phyloP scores from a whole-genome alignment of 2,888 invertebrate species.

The Dendrolimus pini region DNA sequence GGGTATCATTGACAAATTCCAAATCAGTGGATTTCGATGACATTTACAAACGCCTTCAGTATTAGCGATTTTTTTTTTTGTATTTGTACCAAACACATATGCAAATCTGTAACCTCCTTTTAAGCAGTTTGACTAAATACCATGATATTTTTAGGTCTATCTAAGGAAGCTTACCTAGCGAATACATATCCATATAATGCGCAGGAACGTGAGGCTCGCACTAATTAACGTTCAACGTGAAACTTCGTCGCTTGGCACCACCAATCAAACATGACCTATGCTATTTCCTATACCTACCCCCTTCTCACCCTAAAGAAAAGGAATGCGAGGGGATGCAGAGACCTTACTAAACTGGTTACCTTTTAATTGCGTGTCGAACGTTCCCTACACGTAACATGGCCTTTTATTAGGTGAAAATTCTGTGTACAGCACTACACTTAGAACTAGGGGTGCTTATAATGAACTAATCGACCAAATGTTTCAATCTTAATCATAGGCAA shows the following conservation, averaged over 20 bases:
- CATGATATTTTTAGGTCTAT: too few species aligned
- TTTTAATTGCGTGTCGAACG: constrained; percentile 71
- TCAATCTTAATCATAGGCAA: not conserved
- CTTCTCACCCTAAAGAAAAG: constrained; percentile 32
- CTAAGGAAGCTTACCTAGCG: constrained; percentile 29
- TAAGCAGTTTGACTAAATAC: too few species aligned
- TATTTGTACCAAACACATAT: too few species aligned
- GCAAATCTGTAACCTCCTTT: too few species aligned
- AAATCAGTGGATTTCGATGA: too few species aligned
- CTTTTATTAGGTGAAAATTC: constrained; percentile 76
- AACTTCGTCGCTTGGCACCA: constrained; percentile 49
- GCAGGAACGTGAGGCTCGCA: constrained; percentile 65
- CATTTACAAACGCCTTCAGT: too few species aligned
- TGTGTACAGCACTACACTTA: constrained; percentile 57
- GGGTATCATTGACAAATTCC: too few species aligned
- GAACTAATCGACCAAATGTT: not conserved
- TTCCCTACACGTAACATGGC: constrained; percentile 68
- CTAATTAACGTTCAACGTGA: constrained; percentile 74
- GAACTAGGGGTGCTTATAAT: constrained; percentile 15
- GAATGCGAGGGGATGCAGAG: constrained; percentile 37
- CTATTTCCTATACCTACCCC: constrained; percentile 43
- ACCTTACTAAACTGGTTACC: constrained; percentile 49
- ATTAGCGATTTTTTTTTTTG: too few species aligned
- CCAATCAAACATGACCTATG: constrained; percentile 51
- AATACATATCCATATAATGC: constrained; percentile 51